Conservation (phyloP, 2,888 invertebrate genomes). For the Sinodicranocentrus sp. region DNA sequence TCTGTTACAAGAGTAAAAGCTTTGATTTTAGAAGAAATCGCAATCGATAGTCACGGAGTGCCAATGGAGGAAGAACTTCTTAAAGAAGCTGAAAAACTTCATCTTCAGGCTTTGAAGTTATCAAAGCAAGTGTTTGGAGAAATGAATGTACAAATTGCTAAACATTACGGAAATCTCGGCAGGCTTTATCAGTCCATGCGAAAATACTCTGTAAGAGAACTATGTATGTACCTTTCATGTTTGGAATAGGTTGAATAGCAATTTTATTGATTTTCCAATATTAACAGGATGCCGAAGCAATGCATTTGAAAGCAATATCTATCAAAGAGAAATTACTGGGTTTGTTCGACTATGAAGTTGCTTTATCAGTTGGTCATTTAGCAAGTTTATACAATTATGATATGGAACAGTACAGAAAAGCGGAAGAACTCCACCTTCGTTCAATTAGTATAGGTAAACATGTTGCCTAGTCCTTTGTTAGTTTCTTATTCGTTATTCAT, state of each 20-base stretch:
- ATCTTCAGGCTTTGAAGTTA: constrained; percentile 88
- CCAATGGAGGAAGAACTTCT: constrained; percentile 82
- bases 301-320: constrained; percentile 95
- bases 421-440: constrained; percentile 90
- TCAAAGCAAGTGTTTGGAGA: constrained; percentile 93
- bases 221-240: not conserved
- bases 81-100: constrained; percentile 89
- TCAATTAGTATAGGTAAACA: constrained; percentile 91
- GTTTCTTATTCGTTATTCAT: too few species aligned
- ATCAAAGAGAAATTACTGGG: constrained; percentile 94
- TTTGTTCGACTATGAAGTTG: constrained; percentile 92
- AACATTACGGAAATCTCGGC: constrained; percentile 97
- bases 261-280: constrained; percentile 52
- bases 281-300: constrained; percentile 91
- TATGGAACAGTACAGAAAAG: constrained; percentile 91
- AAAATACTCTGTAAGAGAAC: constrained; percentile 84
- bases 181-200: constrained; percentile 96
- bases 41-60: constrained; percentile 85
- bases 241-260: not conserved
- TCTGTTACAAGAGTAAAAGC: constrained; percentile 95
- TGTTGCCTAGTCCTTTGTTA: too few species aligned
- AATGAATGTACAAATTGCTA: constrained; percentile 95
- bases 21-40: constrained; percentile 94
- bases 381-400: constrained; percentile 97
- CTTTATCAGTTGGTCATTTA: constrained; percentile 93